phyloP scores from a whole-genome alignment of 2,797 vertebrate species.

The Chiloscyllium punctatum region DNA sequence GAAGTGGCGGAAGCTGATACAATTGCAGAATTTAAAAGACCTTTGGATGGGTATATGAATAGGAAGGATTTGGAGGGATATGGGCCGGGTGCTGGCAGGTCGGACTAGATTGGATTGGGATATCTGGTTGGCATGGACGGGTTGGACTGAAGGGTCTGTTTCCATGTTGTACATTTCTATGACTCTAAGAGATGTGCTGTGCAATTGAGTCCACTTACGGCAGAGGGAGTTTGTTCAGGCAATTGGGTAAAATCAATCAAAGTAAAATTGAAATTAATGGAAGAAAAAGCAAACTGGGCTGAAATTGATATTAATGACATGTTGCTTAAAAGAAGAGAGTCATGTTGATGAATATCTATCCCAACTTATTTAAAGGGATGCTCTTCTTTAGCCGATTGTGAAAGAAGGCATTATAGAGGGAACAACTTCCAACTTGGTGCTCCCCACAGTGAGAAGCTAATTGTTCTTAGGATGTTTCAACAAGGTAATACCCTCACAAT shows the following conservation, averaged over 20 bases:
- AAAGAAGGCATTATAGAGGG: neutral
- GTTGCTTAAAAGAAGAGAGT: neutral
- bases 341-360: neutral
- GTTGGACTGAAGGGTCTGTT: too few species aligned
- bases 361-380: neutral
- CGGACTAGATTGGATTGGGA: too few species aligned
- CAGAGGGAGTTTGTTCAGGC: neutral
- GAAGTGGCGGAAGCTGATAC: too few species aligned
- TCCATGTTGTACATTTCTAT: too few species aligned
- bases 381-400: neutral
- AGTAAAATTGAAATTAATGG: neutral
- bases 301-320: too few species aligned
- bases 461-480: neutral
- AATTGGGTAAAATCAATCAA: neutral
- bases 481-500: neutral
- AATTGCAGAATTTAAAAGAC: too few species aligned
- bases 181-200: neutral
- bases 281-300: neutral
- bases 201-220: neutral
- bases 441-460: neutral
- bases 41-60: too few species aligned
- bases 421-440: neutral
- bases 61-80: too few species aligned
- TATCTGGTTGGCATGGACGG: too few species aligned
- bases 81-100: too few species aligned